phyloP scores from a whole-genome alignment of 2,113 vertebrate species.

The Onychostruthus taczanowskii region DNA sequence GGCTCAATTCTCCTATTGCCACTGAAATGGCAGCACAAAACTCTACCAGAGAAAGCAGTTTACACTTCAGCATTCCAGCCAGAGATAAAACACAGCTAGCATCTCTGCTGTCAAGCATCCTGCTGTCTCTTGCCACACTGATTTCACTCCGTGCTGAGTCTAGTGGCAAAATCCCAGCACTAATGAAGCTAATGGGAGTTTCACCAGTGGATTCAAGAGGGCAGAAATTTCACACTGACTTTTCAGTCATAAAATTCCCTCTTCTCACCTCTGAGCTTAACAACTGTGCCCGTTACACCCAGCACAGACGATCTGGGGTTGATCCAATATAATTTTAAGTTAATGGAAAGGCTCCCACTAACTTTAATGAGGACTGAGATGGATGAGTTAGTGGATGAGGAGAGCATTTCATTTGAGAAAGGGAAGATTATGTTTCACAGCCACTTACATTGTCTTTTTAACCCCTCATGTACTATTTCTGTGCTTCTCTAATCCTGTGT shows the following conservation, averaged over 20 bases:
- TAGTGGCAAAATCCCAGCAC: not conserved
- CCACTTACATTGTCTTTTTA: not conserved
- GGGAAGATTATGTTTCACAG: not conserved
- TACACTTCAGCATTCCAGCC: not conserved
- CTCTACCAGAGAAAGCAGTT: not conserved
- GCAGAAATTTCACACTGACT: not conserved
- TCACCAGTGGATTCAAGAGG: not conserved
- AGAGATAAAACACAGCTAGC: not conserved
- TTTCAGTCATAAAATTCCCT: conserved; percentile 4
- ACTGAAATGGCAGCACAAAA: not conserved
- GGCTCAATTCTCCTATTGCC: not conserved
- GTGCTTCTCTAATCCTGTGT: not conserved
- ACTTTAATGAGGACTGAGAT: conserved; percentile 19
- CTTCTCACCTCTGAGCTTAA: conserved; percentile 48
- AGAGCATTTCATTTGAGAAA: not conserved
- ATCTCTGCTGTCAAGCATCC: conserved; percentile 21
- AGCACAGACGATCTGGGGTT: not conserved
- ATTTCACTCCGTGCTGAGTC: conserved; percentile 12
- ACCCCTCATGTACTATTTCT: not conserved
- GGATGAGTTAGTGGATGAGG: not conserved
- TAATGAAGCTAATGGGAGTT: conserved; percentile 24
- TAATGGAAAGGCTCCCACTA: conserved; percentile 26
- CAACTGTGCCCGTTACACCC: not conserved
- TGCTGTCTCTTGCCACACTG: not conserved
- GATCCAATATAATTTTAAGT: conserved; percentile 18